phyloP scores from a whole-genome alignment of 2,113 vertebrate genomes.

The Oncorhynchus nerka region DNA sequence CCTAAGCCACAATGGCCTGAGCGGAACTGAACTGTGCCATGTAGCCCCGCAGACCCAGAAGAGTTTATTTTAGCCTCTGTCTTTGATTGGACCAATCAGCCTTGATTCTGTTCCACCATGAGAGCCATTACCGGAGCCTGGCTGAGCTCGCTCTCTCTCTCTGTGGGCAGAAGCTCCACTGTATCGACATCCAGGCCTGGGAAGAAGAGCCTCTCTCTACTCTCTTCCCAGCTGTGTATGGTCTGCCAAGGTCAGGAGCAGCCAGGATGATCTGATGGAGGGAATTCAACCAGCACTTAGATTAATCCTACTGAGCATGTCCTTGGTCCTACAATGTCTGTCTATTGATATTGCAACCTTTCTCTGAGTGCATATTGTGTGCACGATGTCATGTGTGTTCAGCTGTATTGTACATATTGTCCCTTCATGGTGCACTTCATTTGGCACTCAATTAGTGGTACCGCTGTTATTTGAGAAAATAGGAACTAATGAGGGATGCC shows the following conservation, averaged over 20 bases:
- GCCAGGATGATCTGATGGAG: neutral
- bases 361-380: neutral
- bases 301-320: neutral
- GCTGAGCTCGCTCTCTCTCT: neutral
- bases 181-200: constrained; percentile 4
- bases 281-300: neutral
- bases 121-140: neutral
- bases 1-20: neutral
- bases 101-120: neutral
- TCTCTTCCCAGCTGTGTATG: constrained; percentile 11
- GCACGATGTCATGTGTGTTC: no score
- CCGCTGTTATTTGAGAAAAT: no score
- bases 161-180: neutral
- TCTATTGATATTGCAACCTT: neutral
- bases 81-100: constrained; percentile 3
- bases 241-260: constrained; percentile 6
- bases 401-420: no score
- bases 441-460: no score
- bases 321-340: neutral
- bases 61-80: constrained; percentile 17
- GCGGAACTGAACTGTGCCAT: neutral
- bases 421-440: no score
- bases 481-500: no score
- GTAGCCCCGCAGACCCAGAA: neutral
- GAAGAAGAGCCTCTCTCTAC: neutral